phyloP scores from a whole-genome alignment of 2,888 invertebrate species.

The Omphaloscelis lunosa region DNA sequence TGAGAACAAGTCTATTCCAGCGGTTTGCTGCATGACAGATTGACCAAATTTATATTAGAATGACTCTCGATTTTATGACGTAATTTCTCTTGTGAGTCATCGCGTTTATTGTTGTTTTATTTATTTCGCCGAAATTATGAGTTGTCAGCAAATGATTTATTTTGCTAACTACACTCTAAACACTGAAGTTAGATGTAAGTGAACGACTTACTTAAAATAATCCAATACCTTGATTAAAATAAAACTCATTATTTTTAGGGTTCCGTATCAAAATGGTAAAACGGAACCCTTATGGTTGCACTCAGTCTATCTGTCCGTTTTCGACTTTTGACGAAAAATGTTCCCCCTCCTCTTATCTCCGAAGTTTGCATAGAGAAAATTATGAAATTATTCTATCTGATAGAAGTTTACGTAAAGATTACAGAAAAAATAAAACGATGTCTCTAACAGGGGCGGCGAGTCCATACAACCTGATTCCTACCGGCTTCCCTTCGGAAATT shows the following conservation, averaged over 20 bases:
- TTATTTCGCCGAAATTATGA: neutral
- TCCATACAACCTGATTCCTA: too few relatives aligned
- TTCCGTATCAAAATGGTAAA: too few relatives aligned
- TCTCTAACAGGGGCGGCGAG: too few relatives aligned
- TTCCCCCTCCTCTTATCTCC: too few relatives aligned
- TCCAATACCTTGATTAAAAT: neutral
- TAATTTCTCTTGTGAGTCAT: neutral
- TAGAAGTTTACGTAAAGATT: too few relatives aligned
- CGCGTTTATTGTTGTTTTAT: neutral
- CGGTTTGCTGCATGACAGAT: conserved; percentile 5
- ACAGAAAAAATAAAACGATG: too few relatives aligned
- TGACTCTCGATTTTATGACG: neutral
- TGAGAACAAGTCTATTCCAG: conserved; percentile 13
- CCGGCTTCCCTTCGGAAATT: too few relatives aligned
- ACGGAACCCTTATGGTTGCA: too few relatives aligned
- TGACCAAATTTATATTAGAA: conserved; percentile 13
- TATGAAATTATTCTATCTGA: too few relatives aligned
- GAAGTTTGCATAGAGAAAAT: too few relatives aligned
- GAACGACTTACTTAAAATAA: neutral
- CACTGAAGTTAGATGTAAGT: neutral
- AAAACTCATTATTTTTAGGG: neutral
- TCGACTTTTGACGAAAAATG: too few relatives aligned
- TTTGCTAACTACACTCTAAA: neutral
- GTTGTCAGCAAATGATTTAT: neutral
- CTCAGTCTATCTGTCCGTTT: too few relatives aligned